These are phyloP conservation scores for Dryobota labecula DNA, from an alignment of 2,888 invertebrate species.

Conservation along the genomic window DNA sequence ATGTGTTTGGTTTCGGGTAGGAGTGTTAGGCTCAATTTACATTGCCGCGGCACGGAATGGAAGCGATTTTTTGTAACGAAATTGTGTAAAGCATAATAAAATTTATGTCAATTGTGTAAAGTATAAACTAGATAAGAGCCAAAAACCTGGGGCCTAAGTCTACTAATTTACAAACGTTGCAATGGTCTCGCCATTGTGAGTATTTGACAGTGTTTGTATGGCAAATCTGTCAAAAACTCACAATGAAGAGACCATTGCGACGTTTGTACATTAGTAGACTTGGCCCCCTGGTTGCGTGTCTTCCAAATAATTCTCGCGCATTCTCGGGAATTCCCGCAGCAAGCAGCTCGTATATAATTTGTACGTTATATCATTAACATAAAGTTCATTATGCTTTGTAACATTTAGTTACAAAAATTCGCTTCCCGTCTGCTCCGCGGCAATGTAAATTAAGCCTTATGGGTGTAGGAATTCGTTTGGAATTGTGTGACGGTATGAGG, in stretches of 20 bases:
- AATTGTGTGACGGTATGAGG: not conserved
- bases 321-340: not conserved
- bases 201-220: too few species aligned
- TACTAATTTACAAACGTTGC: too few species aligned
- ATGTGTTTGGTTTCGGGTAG: constrained; percentile 37
- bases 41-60: not conserved
- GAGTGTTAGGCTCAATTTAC: not conserved
- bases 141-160: too few species aligned
- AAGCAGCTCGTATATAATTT: not conserved
- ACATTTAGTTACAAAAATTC: not conserved
- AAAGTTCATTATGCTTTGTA: not conserved
- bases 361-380: not conserved
- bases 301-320: not conserved
- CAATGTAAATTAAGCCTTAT: not conserved
- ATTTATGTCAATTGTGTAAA: too few species aligned
- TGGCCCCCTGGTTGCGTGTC: not conserved
- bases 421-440: not conserved
- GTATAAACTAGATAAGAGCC: not conserved
- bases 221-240: too few species aligned
- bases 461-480: not conserved
- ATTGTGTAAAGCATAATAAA: not conserved
- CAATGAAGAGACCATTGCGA: too few species aligned
- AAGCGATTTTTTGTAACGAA: not conserved
- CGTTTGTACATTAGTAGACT: too few species aligned
- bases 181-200: too few species aligned